Evolutionary conservation across 1,140 invertebrate genomes (phyloP).

Genomic region (Drosophila melanica): DNA sequence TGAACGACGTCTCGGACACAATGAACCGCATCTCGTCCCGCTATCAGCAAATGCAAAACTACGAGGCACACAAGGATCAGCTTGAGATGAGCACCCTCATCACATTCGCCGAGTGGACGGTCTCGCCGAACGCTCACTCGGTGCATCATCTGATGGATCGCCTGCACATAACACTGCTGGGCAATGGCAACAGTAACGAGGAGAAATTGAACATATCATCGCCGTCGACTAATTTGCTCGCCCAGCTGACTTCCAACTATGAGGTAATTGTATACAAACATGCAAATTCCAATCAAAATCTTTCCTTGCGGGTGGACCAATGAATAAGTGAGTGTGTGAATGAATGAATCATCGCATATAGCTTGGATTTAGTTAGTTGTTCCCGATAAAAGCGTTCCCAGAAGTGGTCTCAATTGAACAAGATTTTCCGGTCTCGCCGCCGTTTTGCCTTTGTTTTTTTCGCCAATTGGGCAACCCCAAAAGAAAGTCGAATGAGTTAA

Average conservation of each 20-base stretch:
- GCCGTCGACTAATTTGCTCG: slow-evolving; percentile 52
- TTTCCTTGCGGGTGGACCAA: neutral
- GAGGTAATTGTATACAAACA: slow-evolving; percentile 60
- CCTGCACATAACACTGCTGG: slow-evolving; percentile 86
- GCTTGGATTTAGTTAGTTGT: slow-evolving; percentile 8
- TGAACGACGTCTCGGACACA: slow-evolving; percentile 86
- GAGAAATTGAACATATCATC: slow-evolving; percentile 49
- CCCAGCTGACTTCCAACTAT: slow-evolving; percentile 63
- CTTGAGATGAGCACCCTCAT: slow-evolving; percentile 88
- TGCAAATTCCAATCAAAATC: slow-evolving; percentile 28
- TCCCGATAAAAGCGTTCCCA: slow-evolving; percentile 19
- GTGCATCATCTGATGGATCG: slow-evolving; percentile 88
- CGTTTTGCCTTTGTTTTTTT: slow-evolving; percentile 20
- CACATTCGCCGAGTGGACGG: slow-evolving; percentile 88
- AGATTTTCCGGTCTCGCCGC: slow-evolving; percentile 46
- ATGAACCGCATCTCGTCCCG: slow-evolving; percentile 86
- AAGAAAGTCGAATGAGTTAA: slow-evolving; percentile 44
- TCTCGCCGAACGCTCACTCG: slow-evolving; percentile 87
- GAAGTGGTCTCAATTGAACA: slow-evolving; percentile 47
- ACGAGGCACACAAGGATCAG: slow-evolving; percentile 84
- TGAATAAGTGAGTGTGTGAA: slow-evolving; percentile 7
- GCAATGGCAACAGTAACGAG: slow-evolving; percentile 44
- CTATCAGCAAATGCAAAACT: slow-evolving; percentile 86
- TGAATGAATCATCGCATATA: slow-evolving; percentile 33
- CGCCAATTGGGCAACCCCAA: slow-evolving; percentile 47